Conservation (phyloP, 2,113 vertebrate genomes). For the Aspidoscelis tigris region DNA sequence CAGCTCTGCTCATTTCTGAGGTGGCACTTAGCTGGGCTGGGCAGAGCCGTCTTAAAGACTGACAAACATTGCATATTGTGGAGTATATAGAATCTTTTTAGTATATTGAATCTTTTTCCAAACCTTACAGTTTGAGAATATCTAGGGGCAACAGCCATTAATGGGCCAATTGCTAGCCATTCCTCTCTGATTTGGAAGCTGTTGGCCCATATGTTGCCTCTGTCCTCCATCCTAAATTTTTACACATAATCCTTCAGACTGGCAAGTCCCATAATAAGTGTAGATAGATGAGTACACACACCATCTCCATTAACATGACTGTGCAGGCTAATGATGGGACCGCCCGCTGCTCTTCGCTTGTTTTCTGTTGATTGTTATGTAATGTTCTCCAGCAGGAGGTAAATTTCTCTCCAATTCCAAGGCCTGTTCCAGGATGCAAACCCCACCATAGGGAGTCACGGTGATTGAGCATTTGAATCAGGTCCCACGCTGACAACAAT, state of each 20-base stretch:
- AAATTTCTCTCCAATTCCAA: constrained; percentile 87
- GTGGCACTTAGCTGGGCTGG: neutral
- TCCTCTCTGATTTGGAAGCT: neutral
- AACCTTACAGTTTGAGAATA: neutral
- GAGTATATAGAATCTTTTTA: neutral
- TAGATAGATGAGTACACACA: constrained; percentile 67
- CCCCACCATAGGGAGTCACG: constrained; percentile 80
- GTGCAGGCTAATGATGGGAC: constrained; percentile 75
- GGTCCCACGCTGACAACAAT: constrained; percentile 82
- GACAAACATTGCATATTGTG: too few relatives aligned
- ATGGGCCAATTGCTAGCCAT: neutral
- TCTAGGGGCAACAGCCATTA: neutral
- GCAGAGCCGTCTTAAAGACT: neutral
- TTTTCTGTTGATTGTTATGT: constrained; percentile 87
- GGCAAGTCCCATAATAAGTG: constrained; percentile 62
- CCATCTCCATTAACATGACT: constrained; percentile 72
- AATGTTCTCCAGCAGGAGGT: constrained; percentile 85
- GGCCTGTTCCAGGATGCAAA: constrained; percentile 77
- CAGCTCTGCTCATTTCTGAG: neutral
- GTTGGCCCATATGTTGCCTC: constrained; percentile 31
- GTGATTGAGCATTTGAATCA: constrained; percentile 83
- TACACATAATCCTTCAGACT: constrained; percentile 46
- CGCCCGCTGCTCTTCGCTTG: constrained; percentile 81
- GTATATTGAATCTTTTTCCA: neutral
- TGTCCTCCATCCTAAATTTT: constrained; percentile 31